Base-by-base conservation (phyloP, 2,113 vertebrate species). In the Morone chrysops region DNA sequence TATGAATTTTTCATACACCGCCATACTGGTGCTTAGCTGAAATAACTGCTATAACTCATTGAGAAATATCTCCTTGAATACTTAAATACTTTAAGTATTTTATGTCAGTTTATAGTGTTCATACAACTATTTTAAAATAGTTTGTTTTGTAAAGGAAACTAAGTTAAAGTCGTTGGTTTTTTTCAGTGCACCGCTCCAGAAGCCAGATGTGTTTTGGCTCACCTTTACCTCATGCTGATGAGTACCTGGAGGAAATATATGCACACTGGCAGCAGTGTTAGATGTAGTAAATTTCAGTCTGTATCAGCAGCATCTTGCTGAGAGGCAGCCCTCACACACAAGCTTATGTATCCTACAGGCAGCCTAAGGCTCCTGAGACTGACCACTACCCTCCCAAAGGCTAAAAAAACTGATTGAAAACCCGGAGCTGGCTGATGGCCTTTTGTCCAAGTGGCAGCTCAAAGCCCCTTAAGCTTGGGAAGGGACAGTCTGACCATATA, bases 281-380 rank as follows among this genome's bases (percentile, higher is more conserved):
- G 65, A 68, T 62, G 47, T 70, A 51, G 70, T 69, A 63, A 63
- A 82, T 82, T 62, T 76, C 18, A 73, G n/a, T 41, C 50, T 67
- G 41, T 61, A 36, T 82, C 61, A 63, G 50, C 56, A 65, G 43
- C 4, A 0, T 69, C 62, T 17, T 78, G 61, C 54, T 62, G 67
- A 72, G 48, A 73, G 53, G 20, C 31, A 65, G n/a, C 50, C 17
- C 43, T 79, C 25, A 25, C 36, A 54, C 41, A 38, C 48, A n/a
- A 75, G 13, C 45, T 45, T 68, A 22, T 4, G 16, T 59, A 75
- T 54, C 73, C 48, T 80, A 45, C 17, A 51, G 71, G 60, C 47
- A 74, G 53, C 66, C 22, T 38, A 47, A 56, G 67, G 54, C 70
- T 71, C 36, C 65, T 18, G 40, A 78, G 75, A 41, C 25, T 63